Evolutionary conservation across 2,113 vertebrate species (phyloP), one percentile per base, ranked within the genome.

Genomic region (Megaceryle torquata): DNA sequence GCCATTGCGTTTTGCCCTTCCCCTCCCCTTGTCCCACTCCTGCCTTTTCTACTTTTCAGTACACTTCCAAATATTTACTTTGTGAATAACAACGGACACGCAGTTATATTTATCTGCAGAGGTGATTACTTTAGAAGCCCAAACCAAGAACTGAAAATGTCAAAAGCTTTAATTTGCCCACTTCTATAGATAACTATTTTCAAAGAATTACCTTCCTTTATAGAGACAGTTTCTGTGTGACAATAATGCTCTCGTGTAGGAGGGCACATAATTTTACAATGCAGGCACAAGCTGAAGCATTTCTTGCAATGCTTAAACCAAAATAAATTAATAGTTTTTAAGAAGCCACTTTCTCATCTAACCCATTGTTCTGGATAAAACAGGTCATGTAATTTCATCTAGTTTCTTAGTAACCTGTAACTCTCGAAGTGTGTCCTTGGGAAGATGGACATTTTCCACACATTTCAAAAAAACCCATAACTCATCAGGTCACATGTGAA

Each of bases 111-210:
- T 86, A 33, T 69, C 51, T 86, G 61, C 75, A 86, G 83, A 86
- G 46, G 31, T 79, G 53, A 89, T 91, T 90, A 51, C 60, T 81
- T 88, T 35, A 72, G 68, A 90, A 90, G 64, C 48, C 60, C 26
- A 78, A 78, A 71, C 26, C 21, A 48, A 78, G 33, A 57, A 79
- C 0, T 46, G 53, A 74, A 89, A 89, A 83, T 60, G n/a, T 80
- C 28, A 80, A 61, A 86, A 81, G 41, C 68, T 79, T 93, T 94
- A 69, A 91, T 92, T 92, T 85, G 50, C n/a, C 50, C 17, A 15
- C 89, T 71, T 89, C 51, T 85, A 18, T 26, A 79, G 65, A 75
- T 71, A 93, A 76, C 10, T 3, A 50, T 89, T 88, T 79, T 76
- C 83, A 89, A 92, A 91, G 5, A 68, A 84, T 84, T 61, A 31